Evolutionary conservation across 2,797 vertebrate species (phyloP), one percentile per base, ranked within the genome.

Genomic region (Characodon lateralis): DNA sequence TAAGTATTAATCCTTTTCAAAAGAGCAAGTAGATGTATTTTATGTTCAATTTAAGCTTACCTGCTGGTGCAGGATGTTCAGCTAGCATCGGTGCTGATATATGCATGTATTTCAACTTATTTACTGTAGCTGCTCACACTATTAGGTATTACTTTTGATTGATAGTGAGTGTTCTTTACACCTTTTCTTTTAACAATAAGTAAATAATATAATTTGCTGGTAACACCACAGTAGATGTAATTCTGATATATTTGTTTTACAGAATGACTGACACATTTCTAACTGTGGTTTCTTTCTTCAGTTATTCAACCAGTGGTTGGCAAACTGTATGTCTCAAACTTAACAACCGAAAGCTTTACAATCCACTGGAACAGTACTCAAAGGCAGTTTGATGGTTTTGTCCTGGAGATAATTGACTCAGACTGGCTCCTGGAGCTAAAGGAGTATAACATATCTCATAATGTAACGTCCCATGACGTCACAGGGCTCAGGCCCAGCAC

Each of bases 401-500:
- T 96, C 91, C 93, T 98, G 96, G 98, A 99, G 95, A 96, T 99
- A 93, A 96, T 99, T 97, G 97, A 98, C 96, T 97, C 97, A 83
- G 96, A 96, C 95, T 98, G 97, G 97, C 96, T 97, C 89, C 94
- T 93, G 93, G 95, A 97, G 89, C 94, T 94, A 50, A 88, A 90
- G 91, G 97, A 97, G 85, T 96, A 95, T 93, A 99, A 97, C 82
- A 13, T 98, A 79, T 96, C 97, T 58, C 94, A 90, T 83, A 89
- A 91, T 89, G 93, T 94, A 77, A 94, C 92, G 86, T 96, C 94
- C 65, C 89, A 93, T 85, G 90, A 95, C 73, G 91, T 99, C 92
- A 94, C 95, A 89, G 97, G 97, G 95, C 96, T 99, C 43, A 93
- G 94, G 84, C 96, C 97, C 90, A 95, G 92, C 94, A 97, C 97